Conservation (phyloP, 2,797 vertebrate species). For the Masticophis lateralis region DNA sequence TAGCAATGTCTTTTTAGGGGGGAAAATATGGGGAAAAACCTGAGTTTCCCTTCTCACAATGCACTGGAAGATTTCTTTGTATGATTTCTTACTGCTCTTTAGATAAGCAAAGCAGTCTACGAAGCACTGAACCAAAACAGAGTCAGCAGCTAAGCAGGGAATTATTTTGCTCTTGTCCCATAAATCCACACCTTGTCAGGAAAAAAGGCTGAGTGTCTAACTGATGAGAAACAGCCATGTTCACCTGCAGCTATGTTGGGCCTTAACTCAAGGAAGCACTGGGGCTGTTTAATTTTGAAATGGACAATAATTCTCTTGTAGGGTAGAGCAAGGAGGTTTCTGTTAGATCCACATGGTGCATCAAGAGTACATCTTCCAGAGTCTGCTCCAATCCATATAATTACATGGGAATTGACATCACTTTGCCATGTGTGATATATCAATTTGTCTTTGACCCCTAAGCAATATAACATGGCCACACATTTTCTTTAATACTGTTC, state of each 20-base stretch:
- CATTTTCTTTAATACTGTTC: slow-evolving; percentile 27
- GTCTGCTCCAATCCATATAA: neutral
- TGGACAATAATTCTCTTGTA: slow-evolving; percentile 1
- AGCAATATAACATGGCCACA: neutral
- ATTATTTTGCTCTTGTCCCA: slow-evolving; percentile 28
- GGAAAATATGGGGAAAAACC: neutral
- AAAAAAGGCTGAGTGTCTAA: neutral
- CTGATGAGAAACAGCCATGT: slow-evolving; percentile 8
- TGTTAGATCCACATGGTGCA: neutral
- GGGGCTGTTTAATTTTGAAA: slow-evolving; percentile 3
- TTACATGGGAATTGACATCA: slow-evolving; percentile 25
- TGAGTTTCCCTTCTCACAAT: neutral
- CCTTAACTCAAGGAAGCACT: slow-evolving; percentile 18
- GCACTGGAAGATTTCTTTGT: slow-evolving; percentile 12
- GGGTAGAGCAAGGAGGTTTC: slow-evolving; percentile 17
- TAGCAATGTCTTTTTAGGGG: neutral
- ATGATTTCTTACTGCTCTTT: slow-evolving; percentile 13
- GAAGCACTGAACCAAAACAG: slow-evolving; percentile 31
- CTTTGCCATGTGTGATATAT: slow-evolving; percentile 26
- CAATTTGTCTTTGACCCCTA: neutral
- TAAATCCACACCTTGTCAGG: slow-evolving; percentile 31
- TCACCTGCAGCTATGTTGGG: slow-evolving; percentile 23
- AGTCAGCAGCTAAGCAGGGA: slow-evolving; percentile 26
- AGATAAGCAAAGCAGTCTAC: slow-evolving; percentile 17
- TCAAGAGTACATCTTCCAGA: neutral